Base-by-base conservation (phyloP, 2,113 vertebrate genomes). In the Mola mola region DNA sequence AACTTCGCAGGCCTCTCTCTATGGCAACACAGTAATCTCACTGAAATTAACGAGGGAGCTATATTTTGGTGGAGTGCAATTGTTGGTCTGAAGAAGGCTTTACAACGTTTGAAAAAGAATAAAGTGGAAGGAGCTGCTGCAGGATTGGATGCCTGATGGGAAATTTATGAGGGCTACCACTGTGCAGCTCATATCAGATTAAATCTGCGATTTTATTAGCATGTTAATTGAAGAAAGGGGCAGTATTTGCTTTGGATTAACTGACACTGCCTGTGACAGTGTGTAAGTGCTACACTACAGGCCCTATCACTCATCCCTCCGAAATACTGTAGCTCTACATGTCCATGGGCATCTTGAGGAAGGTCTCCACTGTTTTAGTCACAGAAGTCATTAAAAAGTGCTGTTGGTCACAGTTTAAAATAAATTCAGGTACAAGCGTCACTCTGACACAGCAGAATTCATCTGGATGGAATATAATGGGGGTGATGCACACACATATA, bases 191-290 rank as follows among this genome's bases (percentile, higher is more conserved):
- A 44, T 86, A 57, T 62, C 72, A 87, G 75, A 87, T 87, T 74
- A 80, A 87, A 88, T 86, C 87, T 81, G 72, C 65, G 76, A 81
- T 70, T 67, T 63, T 71, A 89, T 89, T 90, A 90, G 70, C 79
- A 91, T 91, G 89, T 85, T 91, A 91, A 92, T 90, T 82, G 81
- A 86, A 88, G 90, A 82, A 79, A 55, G 60, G 70, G 77, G 74
- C 61, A 82, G 72, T 89, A 85, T 87, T 89, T 88, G 75, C 79
- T 83, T 85, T 79, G 79, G 83, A 87, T 89, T 85, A 87, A 88
- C 83, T 82, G 81, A 63, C 78, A 57, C 81, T 43, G 77, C 72
- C 75, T 88, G 78, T 70, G 75, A 82, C 79, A 88, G 78, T 55
- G 46, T 68, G 65, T 53, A 69, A 80, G 58, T 57, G 53, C 47